Conservation (phyloP, 2,113 vertebrate species). For the Psilopogon haemacephalus region DNA sequence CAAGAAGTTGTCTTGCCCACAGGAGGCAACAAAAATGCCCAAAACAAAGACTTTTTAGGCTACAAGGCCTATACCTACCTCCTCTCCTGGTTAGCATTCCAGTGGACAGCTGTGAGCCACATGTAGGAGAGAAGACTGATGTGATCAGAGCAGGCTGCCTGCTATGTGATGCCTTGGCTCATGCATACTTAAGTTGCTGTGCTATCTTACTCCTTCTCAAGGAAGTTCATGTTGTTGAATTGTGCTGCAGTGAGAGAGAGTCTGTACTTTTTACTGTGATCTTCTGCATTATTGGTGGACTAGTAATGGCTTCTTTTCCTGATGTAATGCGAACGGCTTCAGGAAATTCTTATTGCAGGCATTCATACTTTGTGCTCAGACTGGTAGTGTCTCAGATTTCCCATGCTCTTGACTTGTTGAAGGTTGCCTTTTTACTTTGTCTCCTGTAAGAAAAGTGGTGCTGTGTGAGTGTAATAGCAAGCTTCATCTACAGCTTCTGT, state of each 20-base stretch:
- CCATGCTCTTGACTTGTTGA: neutral
- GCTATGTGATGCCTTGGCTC: neutral
- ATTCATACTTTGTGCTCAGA: neutral
- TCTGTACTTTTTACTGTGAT: neutral
- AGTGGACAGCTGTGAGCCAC: neutral
- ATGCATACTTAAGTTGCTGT: neutral
- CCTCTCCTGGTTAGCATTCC: neutral
- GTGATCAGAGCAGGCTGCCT: neutral
- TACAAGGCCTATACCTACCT: neutral
- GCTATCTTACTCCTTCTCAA: neutral
- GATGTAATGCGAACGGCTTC: neutral
- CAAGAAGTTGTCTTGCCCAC: neutral
- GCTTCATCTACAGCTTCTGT: neutral
- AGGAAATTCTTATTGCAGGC: neutral
- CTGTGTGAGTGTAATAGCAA: neutral
- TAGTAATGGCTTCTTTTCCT: neutral
- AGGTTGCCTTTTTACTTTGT: neutral
- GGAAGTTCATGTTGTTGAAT: neutral
- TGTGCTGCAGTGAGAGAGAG: neutral
- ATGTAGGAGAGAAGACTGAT: neutral
- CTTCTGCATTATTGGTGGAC: neutral
- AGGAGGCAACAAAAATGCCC: neutral
- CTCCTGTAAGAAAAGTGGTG: neutral
- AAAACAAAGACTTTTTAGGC: neutral
- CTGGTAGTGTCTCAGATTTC: neutral